A percentile compares a stretch with the other conserved stretches of the same genome.
Evolutionary conservation across 2,113 vertebrate species (phyloP).

Genomic region (Ariopsis seemanni): DNA sequence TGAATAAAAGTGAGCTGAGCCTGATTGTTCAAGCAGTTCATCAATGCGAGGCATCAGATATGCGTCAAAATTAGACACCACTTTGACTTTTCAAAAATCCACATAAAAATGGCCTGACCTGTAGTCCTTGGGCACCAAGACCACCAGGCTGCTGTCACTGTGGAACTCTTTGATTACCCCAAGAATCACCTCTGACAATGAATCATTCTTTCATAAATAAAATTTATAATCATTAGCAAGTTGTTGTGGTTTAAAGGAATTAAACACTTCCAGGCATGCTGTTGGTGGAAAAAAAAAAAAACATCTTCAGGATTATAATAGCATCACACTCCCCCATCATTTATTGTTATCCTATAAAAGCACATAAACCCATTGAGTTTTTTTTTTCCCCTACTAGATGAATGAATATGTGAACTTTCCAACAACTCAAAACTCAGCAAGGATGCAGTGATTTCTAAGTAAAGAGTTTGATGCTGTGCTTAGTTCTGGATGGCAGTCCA

Average conservation of each 20-base stretch:
- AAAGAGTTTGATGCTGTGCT: neutral
- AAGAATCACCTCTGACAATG: no score
- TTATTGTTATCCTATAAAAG: neutral
- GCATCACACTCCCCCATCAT: neutral
- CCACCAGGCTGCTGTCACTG: no score
- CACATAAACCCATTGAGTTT: neutral
- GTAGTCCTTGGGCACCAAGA: no score
- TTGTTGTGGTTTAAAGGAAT: neutral
- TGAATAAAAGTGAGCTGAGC: no score
- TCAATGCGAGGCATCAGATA: no score
- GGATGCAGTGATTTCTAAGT: neutral
- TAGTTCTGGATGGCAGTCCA: neutral
- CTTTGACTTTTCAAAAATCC: no score
- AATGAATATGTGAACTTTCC: neutral
- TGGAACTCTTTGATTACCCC: no score
- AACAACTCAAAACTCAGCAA: conserved; percentile 1
- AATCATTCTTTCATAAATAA: no score
- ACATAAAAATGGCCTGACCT: no score
- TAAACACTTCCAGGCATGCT: neutral
- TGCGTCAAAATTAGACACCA: no score
- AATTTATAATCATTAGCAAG: neutral
- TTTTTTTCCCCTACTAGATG: neutral
- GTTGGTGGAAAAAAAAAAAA: neutral
- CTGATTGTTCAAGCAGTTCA: no score
- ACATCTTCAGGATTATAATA: neutral